Conservation (phyloP, 2,113 vertebrate genomes). For the Callospermophilus lateralis region DNA sequence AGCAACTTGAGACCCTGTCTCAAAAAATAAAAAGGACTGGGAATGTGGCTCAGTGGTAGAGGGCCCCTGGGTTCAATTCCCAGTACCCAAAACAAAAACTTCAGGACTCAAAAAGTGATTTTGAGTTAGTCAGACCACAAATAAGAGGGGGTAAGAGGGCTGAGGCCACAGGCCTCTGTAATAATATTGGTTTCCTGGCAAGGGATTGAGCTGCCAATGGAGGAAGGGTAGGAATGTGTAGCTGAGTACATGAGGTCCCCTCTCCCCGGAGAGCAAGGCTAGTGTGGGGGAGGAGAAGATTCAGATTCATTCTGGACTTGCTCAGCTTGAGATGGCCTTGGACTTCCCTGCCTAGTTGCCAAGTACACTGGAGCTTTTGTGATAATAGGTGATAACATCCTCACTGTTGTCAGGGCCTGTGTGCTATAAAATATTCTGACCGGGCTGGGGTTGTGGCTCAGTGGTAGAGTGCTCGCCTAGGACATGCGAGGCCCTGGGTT, state of each 20-base stretch:
- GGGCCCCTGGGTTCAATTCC: no score
- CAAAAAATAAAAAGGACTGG: no score
- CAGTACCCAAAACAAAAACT: neutral
- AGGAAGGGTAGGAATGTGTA: neutral
- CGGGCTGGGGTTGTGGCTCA: no score
- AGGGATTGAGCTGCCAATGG: neutral
- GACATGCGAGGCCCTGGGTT: no score
- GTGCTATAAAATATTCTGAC: neutral
- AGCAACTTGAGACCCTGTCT: no score
- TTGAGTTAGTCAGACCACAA: neutral
- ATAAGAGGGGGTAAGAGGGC: neutral
- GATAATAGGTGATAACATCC: fast-evolving
- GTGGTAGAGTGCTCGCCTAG: no score
- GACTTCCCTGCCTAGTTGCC: neutral
- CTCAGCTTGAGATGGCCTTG: constrained; percentile 38
- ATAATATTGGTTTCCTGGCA: neutral
- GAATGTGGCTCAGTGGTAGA: no score
- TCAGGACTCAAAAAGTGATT: neutral
- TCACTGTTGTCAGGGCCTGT: neutral
- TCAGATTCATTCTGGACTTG: neutral
- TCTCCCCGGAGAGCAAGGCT: constrained; percentile 2
- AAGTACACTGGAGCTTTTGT: neutral
- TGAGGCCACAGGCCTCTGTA: neutral
- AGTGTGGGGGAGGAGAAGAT: neutral
- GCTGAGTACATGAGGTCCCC: neutral